Conservation (phyloP, 1,140 invertebrate species). For the Lepidurus apus region DNA sequence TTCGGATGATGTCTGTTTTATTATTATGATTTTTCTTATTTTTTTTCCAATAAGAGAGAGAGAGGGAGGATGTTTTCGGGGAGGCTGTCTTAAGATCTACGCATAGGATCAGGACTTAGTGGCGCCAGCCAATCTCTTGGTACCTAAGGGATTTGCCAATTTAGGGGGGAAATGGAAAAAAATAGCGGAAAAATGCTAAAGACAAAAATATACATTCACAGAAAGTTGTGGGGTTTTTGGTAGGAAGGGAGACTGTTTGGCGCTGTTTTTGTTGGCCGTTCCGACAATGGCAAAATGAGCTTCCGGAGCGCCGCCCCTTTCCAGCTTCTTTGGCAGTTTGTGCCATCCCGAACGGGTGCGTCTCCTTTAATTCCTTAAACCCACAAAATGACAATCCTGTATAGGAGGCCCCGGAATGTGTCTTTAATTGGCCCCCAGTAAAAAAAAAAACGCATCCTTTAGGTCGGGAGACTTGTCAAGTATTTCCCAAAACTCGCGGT, state of each 20-base stretch:
- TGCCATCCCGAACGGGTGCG: not conserved
- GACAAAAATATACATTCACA: not conserved
- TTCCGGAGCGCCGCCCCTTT: not conserved
- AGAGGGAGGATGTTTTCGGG: not conserved
- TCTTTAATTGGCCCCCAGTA: too few species aligned
- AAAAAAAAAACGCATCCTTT: too few species aligned
- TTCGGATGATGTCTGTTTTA: not conserved
- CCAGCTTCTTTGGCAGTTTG: not conserved
- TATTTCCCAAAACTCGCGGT: too few species aligned
- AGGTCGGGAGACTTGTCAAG: not conserved
- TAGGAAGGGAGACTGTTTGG: not conserved
- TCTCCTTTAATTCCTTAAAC: not conserved
- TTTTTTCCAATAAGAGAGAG: not conserved
- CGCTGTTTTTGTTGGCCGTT: not conserved
- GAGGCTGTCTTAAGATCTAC: not conserved
- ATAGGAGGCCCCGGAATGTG: too few species aligned
- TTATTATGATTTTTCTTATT: not conserved
- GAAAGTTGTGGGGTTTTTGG: not conserved
- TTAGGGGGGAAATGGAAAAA: not conserved
- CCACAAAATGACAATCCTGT: not conserved
- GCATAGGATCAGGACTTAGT: not conserved
- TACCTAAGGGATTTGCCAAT: conserved; percentile 15
- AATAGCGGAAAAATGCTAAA: not conserved
- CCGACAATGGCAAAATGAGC: conserved; percentile 11
- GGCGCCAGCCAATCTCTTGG: conserved; percentile 13